Conservation (phyloP, 2,797 vertebrate species). For the Cichlasoma orientale region DNA sequence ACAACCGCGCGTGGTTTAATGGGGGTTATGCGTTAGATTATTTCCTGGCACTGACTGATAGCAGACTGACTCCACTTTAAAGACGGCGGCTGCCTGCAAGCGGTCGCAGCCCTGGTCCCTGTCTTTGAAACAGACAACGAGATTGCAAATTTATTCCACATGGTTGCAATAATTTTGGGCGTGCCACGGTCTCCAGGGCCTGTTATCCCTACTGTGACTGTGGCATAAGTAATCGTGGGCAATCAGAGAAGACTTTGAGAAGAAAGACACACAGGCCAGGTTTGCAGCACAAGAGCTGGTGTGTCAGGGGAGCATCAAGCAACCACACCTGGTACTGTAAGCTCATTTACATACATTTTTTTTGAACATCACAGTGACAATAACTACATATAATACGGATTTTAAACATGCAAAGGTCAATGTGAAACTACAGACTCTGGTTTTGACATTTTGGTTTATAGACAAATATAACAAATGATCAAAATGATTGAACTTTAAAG, state of each 20-base stretch:
- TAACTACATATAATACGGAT: neutral
- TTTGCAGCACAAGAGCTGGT: neutral
- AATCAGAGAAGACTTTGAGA: neutral
- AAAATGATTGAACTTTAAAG: neutral
- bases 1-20: no score
- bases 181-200: neutral
- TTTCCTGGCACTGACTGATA: no score
- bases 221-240: neutral
- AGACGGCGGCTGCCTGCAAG: neutral
- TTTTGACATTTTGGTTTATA: neutral
- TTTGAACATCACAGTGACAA: neutral
- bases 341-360: neutral
- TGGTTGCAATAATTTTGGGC: neutral
- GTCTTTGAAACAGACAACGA: neutral
- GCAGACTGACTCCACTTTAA: no score
- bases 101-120: neutral
- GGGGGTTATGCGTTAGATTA: neutral
- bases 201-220: neutral
- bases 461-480: neutral
- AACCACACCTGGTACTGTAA: neutral
- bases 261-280: neutral
- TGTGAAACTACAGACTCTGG: neutral
- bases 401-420: fast-evolving
- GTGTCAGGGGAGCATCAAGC: neutral
- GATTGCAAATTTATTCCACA: neutral